phyloP scores from a whole-genome alignment of 2,113 vertebrate genomes.

The Scolopax mira region DNA sequence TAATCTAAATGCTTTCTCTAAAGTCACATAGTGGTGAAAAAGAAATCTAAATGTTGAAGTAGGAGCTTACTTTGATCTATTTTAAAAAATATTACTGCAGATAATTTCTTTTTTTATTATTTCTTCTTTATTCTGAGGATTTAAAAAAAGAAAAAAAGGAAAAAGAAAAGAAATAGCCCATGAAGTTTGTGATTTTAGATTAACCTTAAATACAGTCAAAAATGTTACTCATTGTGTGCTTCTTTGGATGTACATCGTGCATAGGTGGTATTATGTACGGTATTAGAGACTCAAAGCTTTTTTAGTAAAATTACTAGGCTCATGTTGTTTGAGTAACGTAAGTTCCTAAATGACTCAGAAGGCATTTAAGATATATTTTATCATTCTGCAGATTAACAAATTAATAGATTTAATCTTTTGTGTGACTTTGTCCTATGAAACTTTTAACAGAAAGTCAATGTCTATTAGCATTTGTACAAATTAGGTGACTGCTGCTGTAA shows the following conservation, averaged over 20 bases:
- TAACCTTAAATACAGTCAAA: background rate
- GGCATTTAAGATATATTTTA: conserved; percentile 36
- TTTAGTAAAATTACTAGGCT: conserved; percentile 34
- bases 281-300: conserved; percentile 3
- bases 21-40: background rate
- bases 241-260: conserved; percentile 22
- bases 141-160: no score
- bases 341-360: background rate
- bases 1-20: background rate
- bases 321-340: conserved; percentile 9
- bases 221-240: background rate
- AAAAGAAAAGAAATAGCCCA: conserved; percentile 26
- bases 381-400: conserved; percentile 41
- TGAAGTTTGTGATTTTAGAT: background rate
- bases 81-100: background rate
- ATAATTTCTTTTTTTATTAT: background rate
- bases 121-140: background rate
- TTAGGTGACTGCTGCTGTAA: conserved; percentile 3
- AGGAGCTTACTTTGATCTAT: background rate
- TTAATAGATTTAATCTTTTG: conserved; percentile 50
- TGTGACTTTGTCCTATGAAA: conserved; percentile 27
- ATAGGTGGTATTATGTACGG: background rate
- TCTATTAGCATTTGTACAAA: conserved; percentile 39
- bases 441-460: conserved; percentile 37
- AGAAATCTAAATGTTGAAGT: background rate